Evolutionary conservation across 2,797 vertebrate genomes (phyloP), one percentile per base, ranked within the genome.

Genomic region (Xenentodon cancila): DNA sequence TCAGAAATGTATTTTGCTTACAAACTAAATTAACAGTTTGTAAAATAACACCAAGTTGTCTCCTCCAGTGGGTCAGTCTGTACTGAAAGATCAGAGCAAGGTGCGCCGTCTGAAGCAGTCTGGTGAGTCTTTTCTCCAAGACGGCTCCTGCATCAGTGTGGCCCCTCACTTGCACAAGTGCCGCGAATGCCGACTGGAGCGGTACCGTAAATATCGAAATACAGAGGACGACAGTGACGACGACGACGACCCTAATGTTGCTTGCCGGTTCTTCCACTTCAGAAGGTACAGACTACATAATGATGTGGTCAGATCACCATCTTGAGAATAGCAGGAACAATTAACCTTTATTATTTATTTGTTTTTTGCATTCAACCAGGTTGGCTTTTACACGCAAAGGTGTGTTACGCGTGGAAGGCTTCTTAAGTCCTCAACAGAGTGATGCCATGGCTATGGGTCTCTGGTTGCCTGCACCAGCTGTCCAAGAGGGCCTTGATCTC

Each of bases 131-230:
- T 99, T 99, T 88, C 94, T 99, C 40, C 98, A 99, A 85, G 97
- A 99, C 53, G 98, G 97, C 48, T 99, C 98, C 22, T 99, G 98
- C 85, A 99, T 99, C 89, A 99, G 97, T 1, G 97, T 99, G 55
- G 98, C 98, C 3, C 98, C 98, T 53, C 97, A 99, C 84, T 91
- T 99, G 83, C 98, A 99, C 90, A 99, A 99, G 87, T 99, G 97
- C 75, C 94, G 98, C 0, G 98, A 99, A 81, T 99, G 98, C 80
- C 96, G 98, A 16, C 88, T 99, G 73, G 97, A 98, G 82, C 95
- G 97, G 53, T 99, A 99, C 77, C 93, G 97, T 34, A 99, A 98
- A 84, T 97, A 96, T 84, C 96, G 97, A 45, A 85, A 30, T 25
- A 79, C 84, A 11, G 98, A 98, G 1, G 96, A 96, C 25, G 97